Evolutionary conservation across 64 coral and sea anemone species (phyloP).

Genomic region (Actinia tenebrosa): DNA sequence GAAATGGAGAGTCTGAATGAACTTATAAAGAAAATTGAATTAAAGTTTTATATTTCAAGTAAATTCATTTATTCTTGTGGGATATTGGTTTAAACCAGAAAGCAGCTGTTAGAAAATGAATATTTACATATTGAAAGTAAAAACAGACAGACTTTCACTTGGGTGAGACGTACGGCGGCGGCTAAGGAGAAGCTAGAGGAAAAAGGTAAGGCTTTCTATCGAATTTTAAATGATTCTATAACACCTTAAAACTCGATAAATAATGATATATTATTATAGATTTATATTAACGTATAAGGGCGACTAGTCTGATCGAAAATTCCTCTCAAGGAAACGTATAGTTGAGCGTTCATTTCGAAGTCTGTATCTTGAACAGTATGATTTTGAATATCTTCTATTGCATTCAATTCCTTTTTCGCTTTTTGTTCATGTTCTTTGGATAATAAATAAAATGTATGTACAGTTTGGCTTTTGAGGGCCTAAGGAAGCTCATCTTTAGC

Average conservation of each 20-base stretch:
- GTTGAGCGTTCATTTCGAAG: no score
- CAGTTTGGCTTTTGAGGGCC: background rate
- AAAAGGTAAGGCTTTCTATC: background rate
- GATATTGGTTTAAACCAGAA: background rate
- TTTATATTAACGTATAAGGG: background rate
- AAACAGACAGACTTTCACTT: background rate
- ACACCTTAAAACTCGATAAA: background rate
- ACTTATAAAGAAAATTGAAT: background rate
- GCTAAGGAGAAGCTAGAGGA: background rate
- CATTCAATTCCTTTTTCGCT: no score
- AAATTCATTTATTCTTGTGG: background rate
- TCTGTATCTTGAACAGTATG: no score
- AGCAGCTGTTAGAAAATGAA: background rate
- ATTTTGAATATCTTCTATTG: no score
- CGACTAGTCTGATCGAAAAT: no score
- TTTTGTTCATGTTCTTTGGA: no score
- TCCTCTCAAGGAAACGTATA: no score
- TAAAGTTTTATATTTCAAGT: background rate
- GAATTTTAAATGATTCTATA: background rate
- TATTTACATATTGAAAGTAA: slow-evolving; percentile 6
- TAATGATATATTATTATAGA: background rate
- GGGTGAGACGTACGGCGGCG: background rate
- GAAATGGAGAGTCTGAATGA: no score
- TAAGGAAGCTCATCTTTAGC: background rate
- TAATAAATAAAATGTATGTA: background rate